Base-by-base conservation (phyloP, 2,888 invertebrate species). In the Thysanoteuthis rhombus region DNA sequence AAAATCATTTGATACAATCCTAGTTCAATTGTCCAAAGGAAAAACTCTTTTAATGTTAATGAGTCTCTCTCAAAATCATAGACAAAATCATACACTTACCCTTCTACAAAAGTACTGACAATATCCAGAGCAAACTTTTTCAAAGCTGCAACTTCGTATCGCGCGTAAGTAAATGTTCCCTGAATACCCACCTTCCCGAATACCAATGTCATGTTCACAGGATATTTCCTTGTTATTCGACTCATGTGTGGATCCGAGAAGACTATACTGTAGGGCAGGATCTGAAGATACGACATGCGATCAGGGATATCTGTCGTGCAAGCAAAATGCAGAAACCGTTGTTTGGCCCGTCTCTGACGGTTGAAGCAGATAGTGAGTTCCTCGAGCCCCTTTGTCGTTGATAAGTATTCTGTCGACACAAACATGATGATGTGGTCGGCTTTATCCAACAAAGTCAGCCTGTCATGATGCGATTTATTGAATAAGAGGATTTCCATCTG, bases 341-440 rank as follows among this genome's bases (percentile, higher is more conserved):
- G 94, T 42, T 93, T 93, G 22, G 93, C 93, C 28, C 94, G 94
- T 52, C 96, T 93, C 93, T 96, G 96, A 90, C 96, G 94, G 92
- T 95, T 94, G 10, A 96, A 94, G 12, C 96, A 95, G 2, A 96
- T 94, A 93, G 96, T 95, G 6, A 97, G 95, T 93, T 96, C 96
- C 89, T 96, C 95, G 93, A 96, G 94, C 32, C 95, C 95, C 91
- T 95, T 94, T 28, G 94, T 93, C 19, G 95, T 95, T 36, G 94
- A 92, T 10, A 96, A 58, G 92, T 95, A 96, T n/a, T 95, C 95
- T 25, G 95, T 94, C 0, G 96, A 96, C 25, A 97, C 93, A 47
- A 97, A 95, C 38, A 96, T 93, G 12, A 97, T 95, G 36, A 96
- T 95, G 89, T 95, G 94, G 52, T 94, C 94, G 10, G 96, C 96